Conservation (phyloP, 2,888 invertebrate genomes). For the Drosophila peninsularis region DNA sequence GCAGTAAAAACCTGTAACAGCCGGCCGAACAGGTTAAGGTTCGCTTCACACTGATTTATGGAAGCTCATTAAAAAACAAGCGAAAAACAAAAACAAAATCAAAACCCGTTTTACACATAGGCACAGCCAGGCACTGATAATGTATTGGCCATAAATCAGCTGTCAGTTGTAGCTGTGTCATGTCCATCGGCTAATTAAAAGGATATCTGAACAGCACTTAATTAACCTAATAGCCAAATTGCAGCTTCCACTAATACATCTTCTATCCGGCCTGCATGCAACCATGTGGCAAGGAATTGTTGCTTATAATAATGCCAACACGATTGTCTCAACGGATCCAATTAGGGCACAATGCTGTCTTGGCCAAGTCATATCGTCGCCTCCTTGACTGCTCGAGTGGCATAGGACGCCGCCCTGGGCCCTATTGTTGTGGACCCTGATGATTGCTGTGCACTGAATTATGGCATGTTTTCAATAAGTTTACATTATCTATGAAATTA, state of each 20-base stretch:
- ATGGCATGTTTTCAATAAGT: conserved; percentile 68
- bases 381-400: conserved; percentile 13
- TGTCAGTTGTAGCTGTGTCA: conserved; percentile 1
- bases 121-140: conserved; percentile 6
- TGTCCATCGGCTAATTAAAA: conserved; percentile 30
- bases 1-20: conserved; percentile 46
- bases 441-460: conserved; percentile 34
- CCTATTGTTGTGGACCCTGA: conserved; percentile 10
- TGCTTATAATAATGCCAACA: conserved; percentile 6
- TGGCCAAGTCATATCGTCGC: conserved; percentile 54
- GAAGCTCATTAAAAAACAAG: conserved; percentile 39
- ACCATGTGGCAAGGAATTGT: background rate
- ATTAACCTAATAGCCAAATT: conserved; percentile 23
- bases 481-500: conserved; percentile 21
- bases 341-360: conserved; percentile 53
- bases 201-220: conserved; percentile 5
- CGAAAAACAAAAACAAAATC: background rate
- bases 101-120: conserved; percentile 27
- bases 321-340: conserved; percentile 20
- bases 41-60: conserved; percentile 38
- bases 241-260: conserved; percentile 3
- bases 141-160: conserved; percentile 19
- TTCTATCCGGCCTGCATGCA: background rate
- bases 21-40: conserved; percentile 53
- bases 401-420: conserved; percentile 4